Conservation (phyloP, 1,140 invertebrate genomes). For the Drosophila cardini region DNA sequence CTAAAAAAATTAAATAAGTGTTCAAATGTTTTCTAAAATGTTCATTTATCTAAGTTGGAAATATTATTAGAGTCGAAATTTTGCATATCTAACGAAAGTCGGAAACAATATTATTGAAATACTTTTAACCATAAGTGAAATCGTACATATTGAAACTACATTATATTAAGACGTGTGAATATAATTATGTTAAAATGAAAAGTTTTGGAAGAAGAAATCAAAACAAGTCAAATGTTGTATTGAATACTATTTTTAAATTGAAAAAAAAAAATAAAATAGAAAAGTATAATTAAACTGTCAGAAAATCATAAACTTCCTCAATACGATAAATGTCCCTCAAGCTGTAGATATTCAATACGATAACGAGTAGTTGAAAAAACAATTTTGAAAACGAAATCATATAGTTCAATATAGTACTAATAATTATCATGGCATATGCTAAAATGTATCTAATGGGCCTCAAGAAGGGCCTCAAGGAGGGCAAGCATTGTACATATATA, state of each 20-base stretch:
- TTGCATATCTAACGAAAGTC: conserved; percentile 52
- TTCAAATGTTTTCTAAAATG: conserved; percentile 53
- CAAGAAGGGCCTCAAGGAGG: conserved; percentile 55
- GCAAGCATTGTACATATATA: conserved; percentile 66
- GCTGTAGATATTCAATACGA: conserved; percentile 65
- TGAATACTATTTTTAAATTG: conserved; percentile 32
- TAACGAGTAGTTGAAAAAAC: conserved; percentile 45
- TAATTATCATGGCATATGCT: conserved; percentile 34
- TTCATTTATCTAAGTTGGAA: conserved; percentile 45
- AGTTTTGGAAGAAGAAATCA: conserved; percentile 2
- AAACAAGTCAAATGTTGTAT: conserved; percentile 50
- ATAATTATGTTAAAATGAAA: conserved; percentile 43
- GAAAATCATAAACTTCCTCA: conserved; percentile 74
- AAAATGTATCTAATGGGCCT: conserved; percentile 59
- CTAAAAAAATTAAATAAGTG: conserved; percentile 57
- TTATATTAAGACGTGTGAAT: conserved; percentile 55
- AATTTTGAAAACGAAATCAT: conserved; percentile 55
- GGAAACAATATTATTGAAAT: conserved; percentile 23
- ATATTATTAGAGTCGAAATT: conserved; percentile 37
- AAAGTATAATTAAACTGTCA: no score
- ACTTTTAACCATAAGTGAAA: conserved; percentile 35
- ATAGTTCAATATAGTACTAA: conserved; percentile 42
- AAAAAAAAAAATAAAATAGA: conserved; percentile 21
- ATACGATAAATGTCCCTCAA: conserved; percentile 57
- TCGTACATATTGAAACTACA: conserved; percentile 18